phyloP scores from a whole-genome alignment of 2,888 invertebrate genomes.

The Leucophenga maculata region DNA sequence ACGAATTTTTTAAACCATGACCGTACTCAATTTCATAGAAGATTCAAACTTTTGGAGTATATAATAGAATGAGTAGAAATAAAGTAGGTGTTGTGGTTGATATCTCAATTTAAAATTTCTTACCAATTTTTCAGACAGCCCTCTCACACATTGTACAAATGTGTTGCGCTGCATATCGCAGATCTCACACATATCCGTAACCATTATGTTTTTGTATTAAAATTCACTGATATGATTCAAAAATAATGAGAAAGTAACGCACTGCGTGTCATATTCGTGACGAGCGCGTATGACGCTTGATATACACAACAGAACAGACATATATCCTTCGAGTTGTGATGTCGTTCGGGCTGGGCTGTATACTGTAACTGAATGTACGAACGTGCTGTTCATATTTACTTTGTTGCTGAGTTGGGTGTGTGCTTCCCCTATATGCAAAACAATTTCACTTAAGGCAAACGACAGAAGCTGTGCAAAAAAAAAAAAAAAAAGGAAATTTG shows the following conservation, averaged over 20 bases:
- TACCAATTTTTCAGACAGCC: conserved; percentile 17
- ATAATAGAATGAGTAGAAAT: too few relatives aligned
- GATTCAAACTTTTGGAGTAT: too few relatives aligned
- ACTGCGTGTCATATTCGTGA: not conserved
- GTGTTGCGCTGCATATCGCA: too few relatives aligned
- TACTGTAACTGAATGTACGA: too few relatives aligned
- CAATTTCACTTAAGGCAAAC: not conserved
- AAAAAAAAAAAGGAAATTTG: too few relatives aligned
- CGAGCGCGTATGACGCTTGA: not conserved
- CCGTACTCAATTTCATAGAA: too few relatives aligned
- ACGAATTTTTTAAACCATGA: too few relatives aligned
- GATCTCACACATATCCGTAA: conserved; percentile 51
- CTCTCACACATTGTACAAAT: not conserved
- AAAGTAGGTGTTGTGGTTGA: too few relatives aligned
- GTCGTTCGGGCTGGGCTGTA: not conserved
- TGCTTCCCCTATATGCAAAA: conserved; percentile 24
- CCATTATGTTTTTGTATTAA: conserved; percentile 40
- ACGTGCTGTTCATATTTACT: conserved; percentile 36
- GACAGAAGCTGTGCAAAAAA: not conserved
- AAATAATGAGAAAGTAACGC: conserved; percentile 57
- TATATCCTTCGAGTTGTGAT: not conserved
- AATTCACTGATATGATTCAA: conserved; percentile 59
- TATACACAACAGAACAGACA: not conserved
- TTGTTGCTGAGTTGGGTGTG: not conserved
- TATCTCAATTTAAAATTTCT: not conserved